Evolutionary conservation across 2,113 vertebrate genomes (phyloP), one percentile per base, ranked within the genome.

Genomic region (Phylloscopus trochiloides): DNA sequence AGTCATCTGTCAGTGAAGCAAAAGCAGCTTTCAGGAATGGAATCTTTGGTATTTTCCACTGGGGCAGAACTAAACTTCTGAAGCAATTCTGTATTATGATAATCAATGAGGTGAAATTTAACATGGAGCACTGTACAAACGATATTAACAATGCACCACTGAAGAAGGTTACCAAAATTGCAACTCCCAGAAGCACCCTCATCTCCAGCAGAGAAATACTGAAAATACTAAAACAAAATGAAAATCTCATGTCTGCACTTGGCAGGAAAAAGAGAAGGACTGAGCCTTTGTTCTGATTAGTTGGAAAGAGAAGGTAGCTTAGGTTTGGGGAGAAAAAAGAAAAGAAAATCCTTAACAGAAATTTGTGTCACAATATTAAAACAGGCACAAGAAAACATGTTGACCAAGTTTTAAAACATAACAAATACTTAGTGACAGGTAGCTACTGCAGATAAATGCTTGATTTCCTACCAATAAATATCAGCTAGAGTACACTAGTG

Each of bases 31-130:
- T 91, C 43, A 88, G 42, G 91, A 96, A 95, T 94, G 96, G 96
- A 82, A 96, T 96, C 86, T 94, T 70, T 79, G 97, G 96, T 93
- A 97, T 97, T 96, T 92, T 91, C 55, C 67, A 58, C 67, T 40
- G 32, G 43, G 70, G 79, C 52, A 94, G 80, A 89, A 88, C 54
- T 88, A 78, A 82, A 61, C 22, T 80, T 82, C 61, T 93, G 76
- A 79, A 85, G 83, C 28, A 86, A 79, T 91, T 94, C 73, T 34
- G 42, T 52, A 70, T 93, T 88, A 90, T 76, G 48, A 93, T 84
- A 94, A 91, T 72, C 95, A 93, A 63, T 91, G 86, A 91, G 34
- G 77, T 96, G 94, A 94, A 90, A 73, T 78, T 58, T 73, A 94
- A 90, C 61, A 75, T 45, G 65, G 50, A 88, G 28, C 67, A 77